phyloP scores from a whole-genome alignment of 2,888 invertebrate genomes.

The Diarsia rubi region DNA sequence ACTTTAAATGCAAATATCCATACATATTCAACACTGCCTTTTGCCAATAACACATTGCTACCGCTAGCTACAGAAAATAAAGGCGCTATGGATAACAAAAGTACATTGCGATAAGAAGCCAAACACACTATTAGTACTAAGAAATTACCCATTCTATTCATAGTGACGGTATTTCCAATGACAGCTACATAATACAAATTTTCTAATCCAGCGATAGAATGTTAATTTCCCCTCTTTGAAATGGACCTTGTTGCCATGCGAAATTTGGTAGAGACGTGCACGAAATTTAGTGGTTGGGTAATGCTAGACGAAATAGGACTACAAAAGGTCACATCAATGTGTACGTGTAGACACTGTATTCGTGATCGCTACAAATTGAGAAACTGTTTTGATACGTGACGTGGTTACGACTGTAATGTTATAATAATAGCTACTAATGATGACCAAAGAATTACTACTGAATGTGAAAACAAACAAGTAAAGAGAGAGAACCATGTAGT shows the following conservation, averaged over 20 bases:
- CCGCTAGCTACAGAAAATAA: constrained; percentile 11
- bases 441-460: constrained; percentile 4
- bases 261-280: constrained; percentile 71
- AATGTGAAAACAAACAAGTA: no score
- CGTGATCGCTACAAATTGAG: constrained; percentile 70
- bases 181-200: constrained; percentile 69
- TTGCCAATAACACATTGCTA: neutral
- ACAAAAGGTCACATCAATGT: constrained; percentile 72
- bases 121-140: constrained; percentile 58
- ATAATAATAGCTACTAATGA: constrained; percentile 35
- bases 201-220: constrained; percentile 74
- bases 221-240: constrained; percentile 69
- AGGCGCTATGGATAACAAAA: constrained; percentile 47
- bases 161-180: constrained; percentile 71
- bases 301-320: constrained; percentile 69
- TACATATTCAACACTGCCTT: neutral
- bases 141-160: constrained; percentile 66
- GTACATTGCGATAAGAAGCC: constrained; percentile 44
- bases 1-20: constrained; percentile 7
- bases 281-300: constrained; percentile 70
- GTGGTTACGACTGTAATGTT: constrained; percentile 39
- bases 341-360: constrained; percentile 62
- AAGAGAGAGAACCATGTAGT: neutral
- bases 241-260: constrained; percentile 62
- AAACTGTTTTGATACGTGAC: constrained; percentile 69